Conservation (phyloP, 2,113 vertebrate species). For the Ciconia stormi region DNA sequence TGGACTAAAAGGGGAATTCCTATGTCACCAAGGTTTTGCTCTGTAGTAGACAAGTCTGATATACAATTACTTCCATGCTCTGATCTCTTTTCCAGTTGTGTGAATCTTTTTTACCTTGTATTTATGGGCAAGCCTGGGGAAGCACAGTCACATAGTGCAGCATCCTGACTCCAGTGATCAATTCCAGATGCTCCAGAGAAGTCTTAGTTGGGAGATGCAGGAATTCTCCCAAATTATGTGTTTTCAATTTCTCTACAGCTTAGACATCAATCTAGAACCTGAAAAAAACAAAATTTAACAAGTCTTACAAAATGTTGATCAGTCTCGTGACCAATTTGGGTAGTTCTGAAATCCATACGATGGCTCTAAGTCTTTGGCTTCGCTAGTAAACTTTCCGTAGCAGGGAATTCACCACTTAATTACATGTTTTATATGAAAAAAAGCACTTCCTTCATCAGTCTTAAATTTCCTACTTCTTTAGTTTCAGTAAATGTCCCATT, state of each 20-base stretch:
- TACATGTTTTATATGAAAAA: not conserved
- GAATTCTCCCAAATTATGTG: not conserved
- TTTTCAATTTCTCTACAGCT: not conserved
- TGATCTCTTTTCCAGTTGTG: not conserved
- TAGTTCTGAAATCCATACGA: not conserved
- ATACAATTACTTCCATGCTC: not conserved
- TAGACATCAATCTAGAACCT: not conserved
- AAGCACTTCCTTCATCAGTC: not conserved
- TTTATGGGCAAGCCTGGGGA: not conserved
- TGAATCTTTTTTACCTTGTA: not conserved
- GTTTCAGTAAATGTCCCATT: not conserved
- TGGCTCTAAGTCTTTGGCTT: not conserved
- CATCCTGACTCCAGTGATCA: not conserved
- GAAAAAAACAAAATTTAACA: not conserved
- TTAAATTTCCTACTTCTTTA: not conserved
- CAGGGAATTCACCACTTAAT: not conserved
- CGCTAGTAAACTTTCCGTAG: not conserved
- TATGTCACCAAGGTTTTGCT: not conserved
- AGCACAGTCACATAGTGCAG: not conserved
- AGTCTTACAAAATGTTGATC: not conserved
- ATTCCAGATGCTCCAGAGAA: not conserved
- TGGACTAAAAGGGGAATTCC: not conserved
- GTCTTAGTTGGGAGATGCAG: not conserved
- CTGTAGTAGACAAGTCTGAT: not conserved
- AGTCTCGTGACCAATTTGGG: not conserved